Evolutionary conservation across 2,888 invertebrate species (phyloP).

Genomic region (Amiota minor): DNA sequence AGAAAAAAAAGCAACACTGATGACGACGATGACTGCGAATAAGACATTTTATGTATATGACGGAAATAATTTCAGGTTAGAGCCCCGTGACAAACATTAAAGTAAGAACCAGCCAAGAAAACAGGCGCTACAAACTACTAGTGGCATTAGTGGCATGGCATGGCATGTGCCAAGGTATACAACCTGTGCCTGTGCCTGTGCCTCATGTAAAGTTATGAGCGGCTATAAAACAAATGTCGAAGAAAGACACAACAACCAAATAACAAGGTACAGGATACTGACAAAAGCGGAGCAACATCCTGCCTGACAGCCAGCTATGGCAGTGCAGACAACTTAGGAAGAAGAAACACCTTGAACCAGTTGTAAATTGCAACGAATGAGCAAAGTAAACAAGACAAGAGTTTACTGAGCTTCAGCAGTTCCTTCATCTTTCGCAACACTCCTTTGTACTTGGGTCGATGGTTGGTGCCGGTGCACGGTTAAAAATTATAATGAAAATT

Average conservation of each 20-base stretch:
- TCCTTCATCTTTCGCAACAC: no score
- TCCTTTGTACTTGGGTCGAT: no score
- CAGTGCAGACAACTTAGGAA: neutral
- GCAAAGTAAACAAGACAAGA: slow-evolving; percentile 7
- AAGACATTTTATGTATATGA: slow-evolving; percentile 38
- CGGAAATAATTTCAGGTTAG: slow-evolving; percentile 64
- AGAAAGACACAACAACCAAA: neutral
- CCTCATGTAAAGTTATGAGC: neutral
- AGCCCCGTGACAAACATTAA: slow-evolving; percentile 57
- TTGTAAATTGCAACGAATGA: neutral
- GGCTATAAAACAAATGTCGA: slow-evolving; percentile 1
- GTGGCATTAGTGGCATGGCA: no score
- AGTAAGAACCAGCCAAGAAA: neutral
- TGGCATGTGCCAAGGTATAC: neutral
- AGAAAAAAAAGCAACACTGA: neutral
- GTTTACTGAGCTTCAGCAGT: neutral
- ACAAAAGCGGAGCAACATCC: neutral
- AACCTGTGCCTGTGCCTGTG: neutral
- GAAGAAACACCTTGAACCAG: slow-evolving; percentile 16
- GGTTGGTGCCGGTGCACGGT: no score
- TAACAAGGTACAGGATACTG: slow-evolving; percentile 7
- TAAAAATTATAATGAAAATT: slow-evolving; percentile 15
- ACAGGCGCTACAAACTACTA: no score
- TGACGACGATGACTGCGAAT: neutral
- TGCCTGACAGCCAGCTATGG: neutral